Conservation (phyloP, 2,888 invertebrate genomes). For the Agonum fuliginosum region DNA sequence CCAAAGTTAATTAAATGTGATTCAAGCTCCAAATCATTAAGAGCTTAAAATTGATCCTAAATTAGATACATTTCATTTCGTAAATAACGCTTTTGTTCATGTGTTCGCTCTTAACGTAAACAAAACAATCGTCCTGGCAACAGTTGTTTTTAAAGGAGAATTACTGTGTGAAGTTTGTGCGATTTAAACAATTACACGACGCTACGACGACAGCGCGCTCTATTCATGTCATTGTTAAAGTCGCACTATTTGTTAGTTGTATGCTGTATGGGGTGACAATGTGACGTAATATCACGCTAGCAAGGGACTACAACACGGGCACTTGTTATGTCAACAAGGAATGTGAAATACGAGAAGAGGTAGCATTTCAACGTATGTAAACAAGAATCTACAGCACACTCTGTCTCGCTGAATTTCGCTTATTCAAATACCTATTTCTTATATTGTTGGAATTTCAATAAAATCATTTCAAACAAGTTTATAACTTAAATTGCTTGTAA, state of each 20-base stretch:
- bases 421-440: conserved; percentile 17
- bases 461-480: conserved; percentile 17
- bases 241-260: conserved; percentile 16
- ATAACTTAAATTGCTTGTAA: conserved; percentile 5
- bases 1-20: conserved; percentile 12
- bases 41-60: not conserved
- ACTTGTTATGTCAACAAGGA: conserved; percentile 37
- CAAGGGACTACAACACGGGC: not conserved
- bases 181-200: conserved; percentile 30
- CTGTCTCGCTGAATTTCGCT: not conserved
- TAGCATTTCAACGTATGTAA: conserved; percentile 24
- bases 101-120: not conserved
- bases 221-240: conserved; percentile 20
- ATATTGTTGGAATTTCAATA: conserved; percentile 17
- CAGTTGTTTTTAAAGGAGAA: conserved; percentile 24
- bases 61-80: conserved; percentile 8
- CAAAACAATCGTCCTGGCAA: conserved; percentile 6
- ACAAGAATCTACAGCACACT: conserved; percentile 10
- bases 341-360: conserved; percentile 19
- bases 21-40: not conserved
- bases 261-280: conserved; percentile 12
- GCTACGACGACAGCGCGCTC: not conserved
- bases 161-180: conserved; percentile 13
- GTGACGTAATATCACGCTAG: not conserved
- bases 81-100: not conserved